Base-by-base conservation (phyloP, 2,797 vertebrate genomes). In the Oreortyx pictus region DNA sequence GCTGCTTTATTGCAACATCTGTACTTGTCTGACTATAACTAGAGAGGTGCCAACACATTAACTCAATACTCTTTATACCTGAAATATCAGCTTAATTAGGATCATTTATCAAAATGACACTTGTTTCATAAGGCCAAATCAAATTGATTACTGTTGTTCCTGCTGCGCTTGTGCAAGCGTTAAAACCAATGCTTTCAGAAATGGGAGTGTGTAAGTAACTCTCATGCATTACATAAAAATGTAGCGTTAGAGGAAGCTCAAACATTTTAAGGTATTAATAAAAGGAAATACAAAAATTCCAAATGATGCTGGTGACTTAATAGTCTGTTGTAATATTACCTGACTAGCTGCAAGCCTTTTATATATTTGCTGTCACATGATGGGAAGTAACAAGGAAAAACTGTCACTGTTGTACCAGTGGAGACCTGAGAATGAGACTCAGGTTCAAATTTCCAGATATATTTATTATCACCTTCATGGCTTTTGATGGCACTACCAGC, bases 61-160 rank as follows among this genome's bases (percentile, higher is more conserved):
- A 96, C 96, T 97, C 97, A 96, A 95, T 97, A 73, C 60, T 65
- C 95, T 97, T 96, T 96, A 86, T 96, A 97, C 96, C 94, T 97
- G 94, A 97, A 96, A 96, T 96, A 95, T 97, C 96, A 90, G 86
- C 94, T 96, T 98, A 98, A 98, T 98, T 98, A 97, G 97, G 91
- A 96, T 92, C 95, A 96, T 98, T 97, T 97, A 96, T 98, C 98
- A 98, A 97, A 97, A 97, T 97, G 97, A 96, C 97, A 97, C 90
- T 92, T 94, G 95, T 93, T 97, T 97, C 93, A 95, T 96, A 96
- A 90, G 92, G 95, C 95, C 89, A 96, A 96, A 97, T 97, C 96
- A 94, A 96, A 97, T 92, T 97, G 97, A 97, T 97, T 96, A 96
- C 90, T 89, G 37, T 94, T 94, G 83, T 96, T 96, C 94, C 68